Evolutionary conservation across 2,888 invertebrate species (phyloP), one percentile per base, ranked within the genome.

Genomic region (Tenthredo notha): DNA sequence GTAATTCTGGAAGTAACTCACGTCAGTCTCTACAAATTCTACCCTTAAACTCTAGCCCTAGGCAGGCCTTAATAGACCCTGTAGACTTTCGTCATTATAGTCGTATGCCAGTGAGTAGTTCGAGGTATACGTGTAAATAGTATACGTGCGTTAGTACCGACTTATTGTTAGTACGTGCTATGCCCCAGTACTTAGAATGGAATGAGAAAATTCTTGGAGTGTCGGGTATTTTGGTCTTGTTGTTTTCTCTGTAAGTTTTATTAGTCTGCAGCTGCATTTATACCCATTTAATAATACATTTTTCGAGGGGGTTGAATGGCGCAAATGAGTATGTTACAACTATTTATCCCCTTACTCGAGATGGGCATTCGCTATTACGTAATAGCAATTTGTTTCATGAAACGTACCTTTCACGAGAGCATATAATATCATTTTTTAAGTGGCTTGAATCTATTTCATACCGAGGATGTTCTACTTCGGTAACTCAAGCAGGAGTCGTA

Each of bases 181-280:
- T 74, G 43, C n/a, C 37, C 43, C 15, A 18, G 77, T 54, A 54
- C 77, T 77, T 33, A 54, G 33, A 77, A 54, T 54, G 33, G 77
- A 50, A 77, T 77, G 77, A 77, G 77, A 77, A 77, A 54, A 77
- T 77, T 77, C 77, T 54, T 54, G 18, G 15, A 77, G 33, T 77
- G n/a, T 25, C 18, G 18, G 25, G 54, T 40, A 77, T 77, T 77
- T 77, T 2, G 77, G 12, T 43, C 21, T n/a, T 77, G 33, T 77
- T 54, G 18, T 15, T 47, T 54, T 47, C 77, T 29, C 15, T 77
- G 29, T 33, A 29, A 47, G 2, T 77, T 21, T 29, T 50, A 50
- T 10, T 33, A 5, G 25, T 18, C 74, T 70, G 74, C 25, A 43
- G 67, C 33, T 67, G 67, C 33, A 67, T 33, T 67, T 33, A 67